phyloP scores from a whole-genome alignment of 2,113 vertebrate species.

The Oreochromis spilurus region DNA sequence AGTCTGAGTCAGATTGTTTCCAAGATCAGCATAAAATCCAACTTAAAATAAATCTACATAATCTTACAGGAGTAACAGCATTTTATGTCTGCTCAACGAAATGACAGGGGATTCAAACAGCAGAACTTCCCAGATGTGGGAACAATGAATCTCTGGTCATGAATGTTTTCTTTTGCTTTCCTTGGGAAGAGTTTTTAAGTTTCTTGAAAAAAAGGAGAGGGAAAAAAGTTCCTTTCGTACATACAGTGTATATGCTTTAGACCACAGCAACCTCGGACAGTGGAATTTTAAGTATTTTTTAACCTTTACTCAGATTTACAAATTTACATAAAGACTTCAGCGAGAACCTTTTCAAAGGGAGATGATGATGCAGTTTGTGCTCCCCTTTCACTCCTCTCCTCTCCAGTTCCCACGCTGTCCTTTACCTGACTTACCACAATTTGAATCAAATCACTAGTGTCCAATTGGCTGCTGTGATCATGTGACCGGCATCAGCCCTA shows the following conservation, averaged over 20 bases:
- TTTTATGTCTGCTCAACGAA: background rate
- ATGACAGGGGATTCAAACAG: background rate
- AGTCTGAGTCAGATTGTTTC: background rate
- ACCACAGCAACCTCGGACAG: background rate
- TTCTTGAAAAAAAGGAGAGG: background rate
- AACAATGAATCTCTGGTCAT: background rate
- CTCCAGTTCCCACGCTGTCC: conserved; percentile 67
- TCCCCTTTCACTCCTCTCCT: conserved; percentile 1
- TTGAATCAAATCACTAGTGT: conserved; percentile 71
- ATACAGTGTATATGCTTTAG: background rate
- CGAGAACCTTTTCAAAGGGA: conserved; percentile 20
- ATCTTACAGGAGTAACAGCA: background rate
- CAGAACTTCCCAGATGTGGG: background rate
- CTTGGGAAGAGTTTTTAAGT: background rate
- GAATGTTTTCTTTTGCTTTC: background rate
- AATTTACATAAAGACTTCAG: background rate
- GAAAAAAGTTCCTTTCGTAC: background rate
- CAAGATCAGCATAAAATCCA: background rate
- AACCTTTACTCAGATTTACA: background rate
- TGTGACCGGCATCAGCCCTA: conserved; percentile 60
- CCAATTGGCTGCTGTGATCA: conserved; percentile 67
- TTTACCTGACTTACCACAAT: conserved; percentile 72
- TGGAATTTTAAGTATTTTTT: conserved; percentile 3
- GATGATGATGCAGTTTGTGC: background rate
- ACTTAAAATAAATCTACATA: background rate